Conservation (phyloP, 2,888 invertebrate genomes). For the Caenorhabditis auriculariae region DNA sequence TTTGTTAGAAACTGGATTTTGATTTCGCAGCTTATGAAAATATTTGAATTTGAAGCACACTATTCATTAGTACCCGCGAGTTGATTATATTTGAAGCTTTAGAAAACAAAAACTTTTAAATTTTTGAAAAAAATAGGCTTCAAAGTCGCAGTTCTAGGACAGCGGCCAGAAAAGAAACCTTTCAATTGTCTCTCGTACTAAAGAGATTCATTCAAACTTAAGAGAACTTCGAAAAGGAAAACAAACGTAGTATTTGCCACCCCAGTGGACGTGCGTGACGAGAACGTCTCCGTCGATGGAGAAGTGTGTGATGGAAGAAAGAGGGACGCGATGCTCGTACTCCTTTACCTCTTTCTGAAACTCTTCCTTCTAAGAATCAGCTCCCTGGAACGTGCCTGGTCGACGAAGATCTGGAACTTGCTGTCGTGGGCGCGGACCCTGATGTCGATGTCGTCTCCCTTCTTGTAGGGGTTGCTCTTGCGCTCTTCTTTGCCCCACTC, state of each 20-base stretch:
- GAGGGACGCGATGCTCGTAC: conserved; percentile 61
- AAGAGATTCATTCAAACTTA: too few relatives aligned
- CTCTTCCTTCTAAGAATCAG: neutral
- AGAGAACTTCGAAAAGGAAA: neutral
- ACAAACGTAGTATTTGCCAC: conserved; percentile 62
- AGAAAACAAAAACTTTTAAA: too few relatives aligned
- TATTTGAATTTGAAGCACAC: too few relatives aligned
- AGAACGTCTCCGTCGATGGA: conserved; percentile 62
- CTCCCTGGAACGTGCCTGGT: conserved; percentile 28
- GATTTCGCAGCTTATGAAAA: too few relatives aligned
- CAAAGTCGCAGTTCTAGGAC: too few relatives aligned
- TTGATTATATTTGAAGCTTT: too few relatives aligned
- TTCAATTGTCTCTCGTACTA: too few relatives aligned
- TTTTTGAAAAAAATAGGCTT: too few relatives aligned
- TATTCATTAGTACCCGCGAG: too few relatives aligned
- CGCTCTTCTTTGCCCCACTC: conserved; percentile 64
- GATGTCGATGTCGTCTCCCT: conserved; percentile 62
- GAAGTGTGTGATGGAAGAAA: conserved; percentile 59
- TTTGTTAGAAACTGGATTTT: too few relatives aligned
- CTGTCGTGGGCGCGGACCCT: conserved; percentile 62
- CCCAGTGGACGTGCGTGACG: conserved; percentile 60
- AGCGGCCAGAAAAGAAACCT: too few relatives aligned
- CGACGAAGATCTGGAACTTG: conserved; percentile 59
- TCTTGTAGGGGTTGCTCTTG: conserved; percentile 61
- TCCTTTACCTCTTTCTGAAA: conserved; percentile 61